phyloP scores from a whole-genome alignment of 1,140 invertebrate species.

The Heterodera schachtii region DNA sequence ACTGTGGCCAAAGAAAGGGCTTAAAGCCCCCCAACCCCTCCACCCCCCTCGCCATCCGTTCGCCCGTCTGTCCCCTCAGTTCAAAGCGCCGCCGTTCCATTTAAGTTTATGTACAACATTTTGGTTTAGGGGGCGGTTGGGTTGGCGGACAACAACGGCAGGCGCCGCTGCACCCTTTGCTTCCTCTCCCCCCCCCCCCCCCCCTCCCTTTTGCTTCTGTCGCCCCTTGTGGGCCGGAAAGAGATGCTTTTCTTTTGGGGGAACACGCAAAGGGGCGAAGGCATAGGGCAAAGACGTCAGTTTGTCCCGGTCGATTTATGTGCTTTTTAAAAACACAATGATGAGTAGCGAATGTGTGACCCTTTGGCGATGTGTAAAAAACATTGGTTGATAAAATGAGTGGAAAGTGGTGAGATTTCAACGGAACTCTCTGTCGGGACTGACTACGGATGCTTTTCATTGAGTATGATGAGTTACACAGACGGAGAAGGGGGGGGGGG shows the following conservation, averaged over 20 bases:
- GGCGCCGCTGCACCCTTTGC: too few species aligned
- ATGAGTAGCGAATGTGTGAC: not conserved
- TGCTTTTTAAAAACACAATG: not conserved
- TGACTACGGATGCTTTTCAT: not conserved
- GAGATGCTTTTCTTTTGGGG: not conserved
- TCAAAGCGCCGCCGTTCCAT: not conserved
- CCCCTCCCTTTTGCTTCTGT: not conserved
- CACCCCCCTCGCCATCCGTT: not conserved
- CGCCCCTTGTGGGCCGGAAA: not conserved
- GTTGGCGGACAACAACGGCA: not conserved
- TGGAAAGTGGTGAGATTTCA: not conserved
- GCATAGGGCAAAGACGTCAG: not conserved
- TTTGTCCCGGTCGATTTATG: not conserved
- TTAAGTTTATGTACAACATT: constrained; percentile 2
- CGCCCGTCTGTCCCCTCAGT: not conserved
- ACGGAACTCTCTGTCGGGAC: not conserved
- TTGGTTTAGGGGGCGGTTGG: not conserved
- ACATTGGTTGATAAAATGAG: not conserved
- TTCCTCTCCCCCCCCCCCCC: too few species aligned
- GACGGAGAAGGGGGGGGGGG: too few species aligned
- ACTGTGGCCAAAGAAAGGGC: not conserved
- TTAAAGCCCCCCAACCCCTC: not conserved
- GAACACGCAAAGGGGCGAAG: not conserved
- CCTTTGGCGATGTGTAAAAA: not conserved
- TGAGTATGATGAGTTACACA: constrained; percentile 1